phyloP scores from a whole-genome alignment of 2,888 invertebrate species.

The Drosophila colorata region DNA sequence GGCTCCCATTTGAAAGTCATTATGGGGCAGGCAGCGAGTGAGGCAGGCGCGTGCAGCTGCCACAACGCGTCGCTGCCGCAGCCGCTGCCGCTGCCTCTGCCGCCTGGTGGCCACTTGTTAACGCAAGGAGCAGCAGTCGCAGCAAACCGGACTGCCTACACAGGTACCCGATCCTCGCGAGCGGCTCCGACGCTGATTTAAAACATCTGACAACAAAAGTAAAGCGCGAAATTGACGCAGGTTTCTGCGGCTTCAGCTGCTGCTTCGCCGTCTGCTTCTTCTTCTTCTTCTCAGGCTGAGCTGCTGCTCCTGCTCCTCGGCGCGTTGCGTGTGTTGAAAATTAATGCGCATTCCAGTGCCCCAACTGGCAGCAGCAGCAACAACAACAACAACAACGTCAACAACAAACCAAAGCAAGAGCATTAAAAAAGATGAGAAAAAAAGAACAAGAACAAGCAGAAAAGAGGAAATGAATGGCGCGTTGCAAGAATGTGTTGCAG shows the following conservation, averaged over 20 bases:
- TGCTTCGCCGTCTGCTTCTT: slow-evolving; percentile 21
- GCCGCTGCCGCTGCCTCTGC: slow-evolving; percentile 23
- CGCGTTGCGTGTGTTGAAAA: slow-evolving; percentile 75
- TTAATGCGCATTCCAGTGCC: slow-evolving; percentile 78
- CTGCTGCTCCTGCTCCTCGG: slow-evolving; percentile 7
- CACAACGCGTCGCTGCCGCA: slow-evolving; percentile 1
- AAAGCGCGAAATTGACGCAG: slow-evolving; percentile 81
- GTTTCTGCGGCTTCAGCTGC: slow-evolving; percentile 51
- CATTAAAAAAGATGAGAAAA: slow-evolving; percentile 8
- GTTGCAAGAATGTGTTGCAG: slow-evolving; percentile 63
- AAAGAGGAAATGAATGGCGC: slow-evolving; percentile 69
- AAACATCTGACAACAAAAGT: slow-evolving; percentile 80
- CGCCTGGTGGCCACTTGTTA: slow-evolving; percentile 72
- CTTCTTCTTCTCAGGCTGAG: slow-evolving; percentile 25
- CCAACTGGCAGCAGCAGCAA: slow-evolving; percentile 26
- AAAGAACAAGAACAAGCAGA: slow-evolving; percentile 23
- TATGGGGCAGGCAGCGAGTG: slow-evolving; percentile 53
- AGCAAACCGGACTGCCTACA: slow-evolving; percentile 70
- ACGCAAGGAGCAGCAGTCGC: slow-evolving; percentile 67
- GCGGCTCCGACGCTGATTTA: slow-evolving; percentile 66
- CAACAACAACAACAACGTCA: slow-evolving; percentile 14
- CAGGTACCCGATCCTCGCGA: slow-evolving; percentile 29
- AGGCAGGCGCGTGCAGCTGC: slow-evolving; percentile 77
- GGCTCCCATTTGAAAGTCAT: slow-evolving; percentile 79
- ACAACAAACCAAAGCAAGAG: slow-evolving; percentile 13